Base-by-base conservation (phyloP, 2,797 vertebrate species). In the Borostomias antarcticus region DNA sequence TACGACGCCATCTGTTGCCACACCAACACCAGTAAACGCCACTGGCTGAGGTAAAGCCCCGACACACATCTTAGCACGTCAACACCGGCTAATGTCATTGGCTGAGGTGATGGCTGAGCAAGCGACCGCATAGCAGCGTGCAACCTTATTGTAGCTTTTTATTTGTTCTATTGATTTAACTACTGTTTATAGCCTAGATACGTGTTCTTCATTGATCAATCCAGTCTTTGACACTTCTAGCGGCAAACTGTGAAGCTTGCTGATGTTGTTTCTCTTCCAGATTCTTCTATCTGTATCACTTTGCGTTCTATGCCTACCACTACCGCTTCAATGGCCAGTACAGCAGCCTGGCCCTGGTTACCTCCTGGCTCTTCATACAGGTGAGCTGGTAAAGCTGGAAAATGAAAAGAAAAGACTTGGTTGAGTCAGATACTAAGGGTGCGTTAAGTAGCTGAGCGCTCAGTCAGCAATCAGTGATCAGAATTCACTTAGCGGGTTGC, bases 321-420 rank as follows among this genome's bases (percentile, higher is more conserved):
- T 99, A 99, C 67, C 96, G 97, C 54, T 99, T 99, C 89, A 99
- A 98, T 0, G 97, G 97, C 0, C 97, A 98, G 88, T 98, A 98
- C 90, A 98, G 96, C 93, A 98, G 97, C 81, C 89, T 99, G 82
- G 96, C 97, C 0, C 92, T 99, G 0, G 96, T 98, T 79, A 97
- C 97, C 2, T 98, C 97, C 13, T 98, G 97, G 97, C 95, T 99
- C 69, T 98, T 99, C 89, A 97, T 98, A 77, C 97, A 99, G 95
- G 97, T 98, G 70, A 87, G 76, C 8, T 59, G 75, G 21, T n/a
- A 23, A 51, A 25, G 2, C 5, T 45, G 2, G 40, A 21, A 30
- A 5, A 35, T 7, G 26, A 37, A 25, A 23, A 25, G 7, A 7
- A 26, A 54, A 25, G 47, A 19, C 23, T 2, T 50, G 47, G 47